A percentile compares a stretch with the other conserved stretches of the same genome.
phyloP scores from a whole-genome alignment of 2,113 vertebrate species.

The Stigmatopora argus region DNA sequence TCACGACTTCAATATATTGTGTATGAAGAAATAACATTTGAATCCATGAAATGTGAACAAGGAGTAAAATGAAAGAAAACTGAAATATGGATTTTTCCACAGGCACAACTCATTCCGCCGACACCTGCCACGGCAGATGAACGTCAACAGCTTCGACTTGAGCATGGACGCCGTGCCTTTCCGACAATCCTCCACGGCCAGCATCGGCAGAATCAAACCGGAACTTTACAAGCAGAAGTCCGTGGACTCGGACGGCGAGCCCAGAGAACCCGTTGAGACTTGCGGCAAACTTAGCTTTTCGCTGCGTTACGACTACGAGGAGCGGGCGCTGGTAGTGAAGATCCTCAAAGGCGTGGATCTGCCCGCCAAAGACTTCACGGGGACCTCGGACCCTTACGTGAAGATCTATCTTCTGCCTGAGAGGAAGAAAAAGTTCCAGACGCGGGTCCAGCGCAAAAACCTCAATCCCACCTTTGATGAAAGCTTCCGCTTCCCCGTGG shows the following conservation, averaged over 20 bases:
- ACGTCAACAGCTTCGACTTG: constrained; percentile 92
- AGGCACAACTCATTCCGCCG: constrained; percentile 97
- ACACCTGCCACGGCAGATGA: constrained; percentile 92
- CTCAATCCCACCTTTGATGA: constrained; percentile 93
- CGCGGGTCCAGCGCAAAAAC: constrained; percentile 93
- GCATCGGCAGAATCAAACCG: constrained; percentile 94
- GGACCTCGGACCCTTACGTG: constrained; percentile 94
- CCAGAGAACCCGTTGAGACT: constrained; percentile 78
- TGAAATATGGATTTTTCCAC: constrained; percentile 37
- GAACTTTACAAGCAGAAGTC: constrained; percentile 98
- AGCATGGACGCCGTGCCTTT: constrained; percentile 82
- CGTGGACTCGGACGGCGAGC: constrained; percentile 86
- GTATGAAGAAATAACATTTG: no score
- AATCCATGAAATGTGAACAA: no score
- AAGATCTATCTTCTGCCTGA: constrained; percentile 97
- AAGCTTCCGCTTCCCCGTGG: constrained; percentile 88
- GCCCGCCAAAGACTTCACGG: constrained; percentile 92
- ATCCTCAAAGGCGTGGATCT: constrained; percentile 93
- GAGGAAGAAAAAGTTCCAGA: constrained; percentile 97
- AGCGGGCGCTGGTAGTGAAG: constrained; percentile 84
- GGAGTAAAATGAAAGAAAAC: not conserved
- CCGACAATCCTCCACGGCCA: constrained; percentile 84
- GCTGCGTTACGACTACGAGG: constrained; percentile 89
- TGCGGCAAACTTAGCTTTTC: constrained; percentile 95
- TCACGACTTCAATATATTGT: no score